Percentiles rank a stretch among this genome's conserved stretches.
phyloP scores from a whole-genome alignment of 2,113 vertebrate genomes.

The Gobiocypris rarus region DNA sequence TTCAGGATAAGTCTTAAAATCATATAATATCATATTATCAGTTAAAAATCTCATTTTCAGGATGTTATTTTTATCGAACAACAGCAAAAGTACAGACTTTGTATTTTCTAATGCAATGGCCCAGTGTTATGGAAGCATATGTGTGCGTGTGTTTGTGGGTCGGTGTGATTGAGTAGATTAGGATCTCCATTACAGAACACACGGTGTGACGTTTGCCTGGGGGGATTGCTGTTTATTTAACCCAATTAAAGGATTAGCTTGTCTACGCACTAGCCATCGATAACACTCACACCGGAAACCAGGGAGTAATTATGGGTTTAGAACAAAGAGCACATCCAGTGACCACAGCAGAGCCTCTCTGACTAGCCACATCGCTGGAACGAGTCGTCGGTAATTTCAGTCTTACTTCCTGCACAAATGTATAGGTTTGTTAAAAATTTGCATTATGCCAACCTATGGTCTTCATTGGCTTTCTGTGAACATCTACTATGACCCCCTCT shows the following conservation, averaged over 20 bases:
- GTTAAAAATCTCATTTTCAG: background rate
- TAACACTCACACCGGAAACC: slow-evolving; percentile 45
- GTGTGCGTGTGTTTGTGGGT: slow-evolving; percentile 44
- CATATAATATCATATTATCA: background rate
- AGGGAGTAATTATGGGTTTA: slow-evolving; percentile 45
- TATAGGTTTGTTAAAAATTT: too few relatives aligned
- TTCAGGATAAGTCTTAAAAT: too few relatives aligned
- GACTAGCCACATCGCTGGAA: background rate
- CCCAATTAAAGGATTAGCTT: slow-evolving; percentile 56
- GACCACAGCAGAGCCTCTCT: slow-evolving; percentile 12
- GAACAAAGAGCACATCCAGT: slow-evolving; percentile 22
- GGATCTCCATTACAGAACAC: slow-evolving; percentile 34
- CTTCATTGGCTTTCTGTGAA: too few relatives aligned
- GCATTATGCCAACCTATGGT: too few relatives aligned
- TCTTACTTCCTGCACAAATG: too few relatives aligned
- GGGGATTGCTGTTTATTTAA: slow-evolving; percentile 49
- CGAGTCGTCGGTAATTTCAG: too few relatives aligned
- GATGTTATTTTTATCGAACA: background rate
- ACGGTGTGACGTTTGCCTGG: slow-evolving; percentile 52
- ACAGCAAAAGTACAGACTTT: background rate
- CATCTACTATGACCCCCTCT: too few relatives aligned
- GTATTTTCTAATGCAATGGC: background rate
- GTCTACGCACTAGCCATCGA: slow-evolving; percentile 15
- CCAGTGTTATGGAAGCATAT: slow-evolving; percentile 43
- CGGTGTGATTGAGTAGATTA: slow-evolving; percentile 51